Conservation (phyloP, 2,888 invertebrate genomes). For the Apamea sordens region DNA sequence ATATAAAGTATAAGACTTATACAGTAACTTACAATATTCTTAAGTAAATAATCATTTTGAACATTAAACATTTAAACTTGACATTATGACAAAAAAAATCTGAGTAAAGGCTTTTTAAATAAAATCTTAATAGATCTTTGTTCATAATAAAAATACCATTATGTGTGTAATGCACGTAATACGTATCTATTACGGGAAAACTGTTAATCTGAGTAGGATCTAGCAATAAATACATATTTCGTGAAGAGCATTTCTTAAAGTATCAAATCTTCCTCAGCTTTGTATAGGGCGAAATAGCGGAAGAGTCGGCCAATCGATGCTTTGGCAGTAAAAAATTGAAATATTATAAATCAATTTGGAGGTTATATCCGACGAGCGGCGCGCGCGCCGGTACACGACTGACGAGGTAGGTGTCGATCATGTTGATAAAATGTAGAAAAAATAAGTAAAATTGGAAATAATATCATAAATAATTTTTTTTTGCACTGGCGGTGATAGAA, state of each 20-base stretch:
- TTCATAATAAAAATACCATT: neutral
- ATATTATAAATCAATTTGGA: slow-evolving; percentile 83
- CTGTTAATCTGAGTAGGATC: too few species aligned
- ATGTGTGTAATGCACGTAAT: neutral
- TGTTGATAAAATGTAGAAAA: slow-evolving; percentile 45
- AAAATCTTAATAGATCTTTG: neutral
- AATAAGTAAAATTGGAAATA: neutral
- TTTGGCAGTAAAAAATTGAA: slow-evolving; percentile 79
- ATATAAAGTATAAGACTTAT: neutral
- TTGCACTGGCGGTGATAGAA: neutral
- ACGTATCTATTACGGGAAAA: too few species aligned
- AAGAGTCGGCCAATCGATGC: slow-evolving; percentile 71
- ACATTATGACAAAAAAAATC: neutral
- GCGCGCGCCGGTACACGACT: slow-evolving; percentile 75
- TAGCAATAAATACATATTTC: neutral
- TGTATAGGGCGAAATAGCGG: slow-evolving; percentile 70
- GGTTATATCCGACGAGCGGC: slow-evolving; percentile 78
- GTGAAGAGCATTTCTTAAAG: neutral
- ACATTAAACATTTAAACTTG: neutral
- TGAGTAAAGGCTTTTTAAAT: neutral
- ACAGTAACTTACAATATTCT: neutral
- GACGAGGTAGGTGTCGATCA: slow-evolving; percentile 68
- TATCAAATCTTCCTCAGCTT: slow-evolving; percentile 27
- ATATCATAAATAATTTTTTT: too few species aligned
- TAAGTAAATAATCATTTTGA: neutral